Evolutionary conservation across 2,888 invertebrate species (phyloP), one percentile per base, ranked within the genome.

Genomic region (Hirtodrosophila histrioides): DNA sequence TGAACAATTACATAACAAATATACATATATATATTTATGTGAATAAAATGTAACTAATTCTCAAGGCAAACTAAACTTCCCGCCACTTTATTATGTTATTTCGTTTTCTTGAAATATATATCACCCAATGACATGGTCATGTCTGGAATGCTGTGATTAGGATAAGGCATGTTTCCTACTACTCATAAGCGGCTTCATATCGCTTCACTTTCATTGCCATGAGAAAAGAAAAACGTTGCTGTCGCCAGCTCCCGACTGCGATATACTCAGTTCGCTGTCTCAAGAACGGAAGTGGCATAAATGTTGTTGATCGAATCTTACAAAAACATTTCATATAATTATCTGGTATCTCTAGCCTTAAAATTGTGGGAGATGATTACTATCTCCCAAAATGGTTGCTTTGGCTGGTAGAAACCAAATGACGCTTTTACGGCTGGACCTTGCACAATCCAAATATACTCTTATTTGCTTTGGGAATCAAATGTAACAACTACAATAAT

Each of bases 11-110:
- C 78, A 81, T 71, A 87, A 84, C 64, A 70, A 84, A 54, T 17
- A 17, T 17, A 17, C n/a, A n/a, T 17, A 75, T 68, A 74, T 68
- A 76, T 86, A 84, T 86, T 88, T 77, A 86, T 84, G 88, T 84
- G 87, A 84, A 84, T 88, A 88, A 82, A 82, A 76, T 84, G 83
- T 88, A 84, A 88, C 82, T 85, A 88, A 84, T 88, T 88, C 88
- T 87, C 85, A 88, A 88, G 78, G 88, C 88, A 84, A 85, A 69
- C 49, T 54, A 65, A 61, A 68, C 64, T 39, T 27, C 39, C 56
- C 48, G 35, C 43, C 17, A 17, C 17, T 17, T 17, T 17, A 23
- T 44, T 40, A 57, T 45, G 17, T 53, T 70, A 8, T 43, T 44
- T 44, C 58, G 17, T 33, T 27, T 37, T 37, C 44, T 69, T 44